Evolutionary conservation across 2,888 invertebrate genomes (phyloP), one percentile per base, ranked within the genome.

Genomic region (Scaeva pyrastri): DNA sequence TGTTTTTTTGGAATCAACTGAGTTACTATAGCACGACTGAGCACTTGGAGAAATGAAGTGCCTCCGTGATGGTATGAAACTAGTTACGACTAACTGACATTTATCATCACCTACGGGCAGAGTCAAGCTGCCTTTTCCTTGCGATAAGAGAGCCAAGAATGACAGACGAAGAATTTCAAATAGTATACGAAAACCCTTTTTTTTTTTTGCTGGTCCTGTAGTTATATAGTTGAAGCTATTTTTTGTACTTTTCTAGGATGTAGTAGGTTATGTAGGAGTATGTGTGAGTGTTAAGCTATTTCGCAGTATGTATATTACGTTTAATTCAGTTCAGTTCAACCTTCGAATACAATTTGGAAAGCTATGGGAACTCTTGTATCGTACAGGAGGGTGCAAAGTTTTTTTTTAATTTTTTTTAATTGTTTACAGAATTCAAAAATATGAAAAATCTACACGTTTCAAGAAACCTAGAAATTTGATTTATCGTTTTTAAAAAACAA

Each of bases 41-140:
- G 73, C 78, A 64, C 78, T 83, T 70, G 60, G 56, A 75, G 74
- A 75, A 84, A 79, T 76, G 72, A 73, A 81, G 72, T 76, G 81
- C 62, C 75, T 81, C 60, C 81, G 85, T 85, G 85, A 76, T 75
- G 76, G 68, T 81, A 73, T 76, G 75, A 56, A 72, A 76, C 76
- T 80, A 85, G 85, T 85, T 85, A 85, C 80, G 71, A 76, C 76
- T 76, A 85, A 81, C 85, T 85, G 76, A 85, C 85, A 76, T 85
- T 85, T 66, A 85, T 85, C 85, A 81, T 73, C 76, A 75, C 81
- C 85, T 81, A 76, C 55, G 76, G 81, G 58, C 50, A 68, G 41
- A 58, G 41, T 43, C 45, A 48, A 52, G 41, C 41, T 60, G 50
- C 50, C 64, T 68, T 62, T 64, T 23, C 50, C 72, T 55, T 72